Evolutionary conservation across 2,113 vertebrate species (phyloP).

Genomic region (Oriolus oriolus): DNA sequence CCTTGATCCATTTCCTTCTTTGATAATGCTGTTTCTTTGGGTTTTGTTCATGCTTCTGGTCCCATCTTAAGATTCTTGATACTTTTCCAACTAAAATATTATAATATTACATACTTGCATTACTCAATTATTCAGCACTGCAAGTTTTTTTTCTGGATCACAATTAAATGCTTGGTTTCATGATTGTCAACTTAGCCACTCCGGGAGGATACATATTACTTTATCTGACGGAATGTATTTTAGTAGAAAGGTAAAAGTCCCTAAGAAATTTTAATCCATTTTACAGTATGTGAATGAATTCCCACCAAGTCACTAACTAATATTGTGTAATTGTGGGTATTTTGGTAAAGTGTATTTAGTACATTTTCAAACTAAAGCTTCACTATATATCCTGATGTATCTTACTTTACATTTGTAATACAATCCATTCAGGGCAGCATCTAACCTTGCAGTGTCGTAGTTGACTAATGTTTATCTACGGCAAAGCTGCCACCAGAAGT

Average conservation of each 20-base stretch:
- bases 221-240: background rate
- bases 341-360: background rate
- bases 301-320: background rate
- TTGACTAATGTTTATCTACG: background rate
- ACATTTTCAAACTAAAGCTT: background rate
- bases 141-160: background rate
- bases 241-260: background rate
- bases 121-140: background rate
- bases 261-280: background rate
- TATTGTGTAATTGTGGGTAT: background rate
- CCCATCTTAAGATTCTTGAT: background rate
- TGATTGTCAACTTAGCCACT: background rate
- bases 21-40: background rate
- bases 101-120: background rate
- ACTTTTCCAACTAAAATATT: background rate
- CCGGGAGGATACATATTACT: background rate
- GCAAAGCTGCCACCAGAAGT: background rate
- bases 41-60: background rate
- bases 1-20: background rate
- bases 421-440: background rate
- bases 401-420: background rate
- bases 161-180: background rate
- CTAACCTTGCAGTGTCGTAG: background rate
- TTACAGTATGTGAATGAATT: background rate
- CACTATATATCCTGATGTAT: background rate